Conservation (phyloP, 2,888 invertebrate genomes). For the Siphlonurus alternatus region DNA sequence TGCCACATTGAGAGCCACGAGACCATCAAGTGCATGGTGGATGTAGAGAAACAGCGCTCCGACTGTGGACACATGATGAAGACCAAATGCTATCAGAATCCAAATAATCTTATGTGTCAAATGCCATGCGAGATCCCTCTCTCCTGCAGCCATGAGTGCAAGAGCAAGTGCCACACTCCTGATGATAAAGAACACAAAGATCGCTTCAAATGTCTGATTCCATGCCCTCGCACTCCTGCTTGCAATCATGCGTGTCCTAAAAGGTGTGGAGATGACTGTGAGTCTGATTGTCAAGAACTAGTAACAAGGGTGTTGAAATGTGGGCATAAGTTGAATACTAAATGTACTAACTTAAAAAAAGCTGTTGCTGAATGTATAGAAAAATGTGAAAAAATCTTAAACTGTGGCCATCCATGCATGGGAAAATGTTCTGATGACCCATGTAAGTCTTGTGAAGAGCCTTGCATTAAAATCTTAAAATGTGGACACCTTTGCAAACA, state of each 20-base stretch:
- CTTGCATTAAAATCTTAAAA: slow-evolving; percentile 29
- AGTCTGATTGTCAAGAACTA: no score
- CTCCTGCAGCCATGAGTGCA: slow-evolving; percentile 33
- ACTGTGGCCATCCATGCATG: slow-evolving; percentile 30
- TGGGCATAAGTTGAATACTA: no score
- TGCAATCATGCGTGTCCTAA: slow-evolving; percentile 18
- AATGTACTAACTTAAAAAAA: no score
- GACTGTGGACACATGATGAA: not conserved
- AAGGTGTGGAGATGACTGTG: slow-evolving; percentile 17
- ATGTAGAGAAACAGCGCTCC: not conserved
- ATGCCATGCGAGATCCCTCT: slow-evolving; percentile 21
- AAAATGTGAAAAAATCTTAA: slow-evolving; percentile 4
- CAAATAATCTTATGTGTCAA: slow-evolving; percentile 8
- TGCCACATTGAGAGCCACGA: slow-evolving; percentile 30
- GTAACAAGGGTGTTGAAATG: no score
- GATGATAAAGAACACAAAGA: slow-evolving; percentile 34
- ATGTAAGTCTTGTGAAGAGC: slow-evolving; percentile 28
- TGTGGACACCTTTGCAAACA: slow-evolving; percentile 34
- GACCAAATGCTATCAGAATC: slow-evolving; percentile 13
- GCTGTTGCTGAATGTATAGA: no score
- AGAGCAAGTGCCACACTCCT: slow-evolving; percentile 38
- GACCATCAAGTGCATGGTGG: slow-evolving; percentile 17
- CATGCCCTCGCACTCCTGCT: slow-evolving; percentile 13
- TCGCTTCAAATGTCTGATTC: slow-evolving; percentile 12
- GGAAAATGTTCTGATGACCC: slow-evolving; percentile 29